Evolutionary conservation across 2,113 vertebrate species (phyloP).

Genomic region (Lasiurus cinereus): DNA sequence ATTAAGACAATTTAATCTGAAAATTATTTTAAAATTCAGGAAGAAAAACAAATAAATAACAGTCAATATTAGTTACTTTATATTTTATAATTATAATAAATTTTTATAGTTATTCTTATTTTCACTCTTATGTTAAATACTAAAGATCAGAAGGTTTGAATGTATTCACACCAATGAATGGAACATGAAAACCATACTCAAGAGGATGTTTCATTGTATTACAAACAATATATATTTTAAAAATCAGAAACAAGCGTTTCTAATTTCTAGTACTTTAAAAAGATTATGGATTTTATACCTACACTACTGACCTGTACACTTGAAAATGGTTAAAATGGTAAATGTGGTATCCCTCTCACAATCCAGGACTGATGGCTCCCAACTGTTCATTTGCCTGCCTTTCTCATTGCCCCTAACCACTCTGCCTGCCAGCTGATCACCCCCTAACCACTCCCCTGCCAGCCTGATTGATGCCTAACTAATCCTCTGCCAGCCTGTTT

Average conservation of each 20-base stretch:
- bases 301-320: background rate
- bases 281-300: background rate
- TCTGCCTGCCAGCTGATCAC: too few species aligned
- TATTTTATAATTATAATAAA: background rate
- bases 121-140: slow-evolving; percentile 11
- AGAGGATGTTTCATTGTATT: background rate
- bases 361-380: too few species aligned
- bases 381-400: too few species aligned
- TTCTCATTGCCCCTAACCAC: too few species aligned
- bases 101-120: background rate
- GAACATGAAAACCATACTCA: background rate
- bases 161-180: background rate
- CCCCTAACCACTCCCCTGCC: too few species aligned
- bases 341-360: background rate
- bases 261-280: background rate
- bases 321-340: background rate
- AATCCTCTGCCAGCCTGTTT: too few species aligned
- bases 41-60: background rate
- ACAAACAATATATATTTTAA: background rate
- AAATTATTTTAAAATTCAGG: slow-evolving; percentile 12
- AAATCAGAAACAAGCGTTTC: background rate
- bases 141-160: background rate
- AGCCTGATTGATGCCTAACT: too few species aligned
- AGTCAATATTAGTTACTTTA: background rate
- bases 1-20: background rate